Evolutionary conservation across 2,888 invertebrate genomes (phyloP).

Genomic region (Melanchra persicariae): DNA sequence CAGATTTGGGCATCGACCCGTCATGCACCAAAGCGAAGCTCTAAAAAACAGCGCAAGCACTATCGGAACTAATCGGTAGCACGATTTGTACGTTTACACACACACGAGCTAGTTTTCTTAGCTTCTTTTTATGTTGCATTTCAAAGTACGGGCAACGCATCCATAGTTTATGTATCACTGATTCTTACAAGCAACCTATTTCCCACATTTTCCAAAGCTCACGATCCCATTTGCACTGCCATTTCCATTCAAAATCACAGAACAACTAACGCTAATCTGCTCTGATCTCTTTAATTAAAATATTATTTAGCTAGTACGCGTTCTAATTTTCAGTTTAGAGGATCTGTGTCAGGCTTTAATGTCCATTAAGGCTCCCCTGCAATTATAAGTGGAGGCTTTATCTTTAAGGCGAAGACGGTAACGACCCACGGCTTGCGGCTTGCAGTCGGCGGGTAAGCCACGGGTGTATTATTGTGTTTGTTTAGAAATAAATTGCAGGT

Average conservation of each 20-base stretch:
- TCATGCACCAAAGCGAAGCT: too few species aligned
- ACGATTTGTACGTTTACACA: too few species aligned
- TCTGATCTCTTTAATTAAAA: slow-evolving; percentile 72
- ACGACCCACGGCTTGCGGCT: slow-evolving; percentile 43
- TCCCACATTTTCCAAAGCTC: background rate
- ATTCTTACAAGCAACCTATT: background rate
- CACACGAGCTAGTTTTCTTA: too few species aligned
- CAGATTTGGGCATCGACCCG: too few species aligned
- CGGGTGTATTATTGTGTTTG: background rate
- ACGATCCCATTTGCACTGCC: slow-evolving; percentile 16
- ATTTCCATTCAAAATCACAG: slow-evolving; percentile 42
- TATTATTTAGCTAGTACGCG: slow-evolving; percentile 70
- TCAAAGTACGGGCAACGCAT: too few species aligned
- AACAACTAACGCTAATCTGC: slow-evolving; percentile 34
- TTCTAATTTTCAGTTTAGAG: slow-evolving; percentile 66
- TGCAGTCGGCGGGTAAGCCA: slow-evolving; percentile 30
- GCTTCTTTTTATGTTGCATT: too few species aligned
- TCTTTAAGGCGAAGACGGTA: slow-evolving; percentile 70
- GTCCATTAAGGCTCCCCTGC: slow-evolving; percentile 77
- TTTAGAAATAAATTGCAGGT: background rate
- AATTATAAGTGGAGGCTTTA: slow-evolving; percentile 73
- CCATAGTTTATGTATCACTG: too few species aligned
- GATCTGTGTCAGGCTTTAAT: slow-evolving; percentile 75
- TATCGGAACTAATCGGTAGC: too few species aligned
- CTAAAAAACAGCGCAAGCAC: too few species aligned